Percentiles rank a stretch among this genome's conserved stretches.
These are phyloP conservation scores for Lepeophtheirus nordmannii DNA, from an alignment of 2,888 invertebrate species.

Conservation along the genomic window DNA sequence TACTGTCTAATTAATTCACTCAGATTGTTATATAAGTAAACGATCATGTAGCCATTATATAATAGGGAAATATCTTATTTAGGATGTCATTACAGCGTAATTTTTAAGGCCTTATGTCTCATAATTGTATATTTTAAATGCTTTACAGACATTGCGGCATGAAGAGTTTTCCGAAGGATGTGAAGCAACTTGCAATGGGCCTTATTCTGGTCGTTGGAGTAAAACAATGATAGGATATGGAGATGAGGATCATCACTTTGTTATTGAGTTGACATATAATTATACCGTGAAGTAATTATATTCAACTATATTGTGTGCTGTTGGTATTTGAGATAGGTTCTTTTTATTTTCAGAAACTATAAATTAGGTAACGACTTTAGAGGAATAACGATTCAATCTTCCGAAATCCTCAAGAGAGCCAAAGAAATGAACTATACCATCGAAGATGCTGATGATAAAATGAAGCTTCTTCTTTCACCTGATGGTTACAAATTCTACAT, in stretches of 20 bases:
- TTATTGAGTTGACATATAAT: conserved; percentile 90
- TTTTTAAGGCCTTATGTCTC: too few relatives aligned
- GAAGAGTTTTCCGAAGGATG: conserved; percentile 95
- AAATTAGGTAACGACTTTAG: conserved; percentile 79
- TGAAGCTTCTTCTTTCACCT: conserved; percentile 59
- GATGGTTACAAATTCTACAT: conserved; percentile 80
- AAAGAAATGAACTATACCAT: conserved; percentile 40
- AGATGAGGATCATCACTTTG: conserved; percentile 83
- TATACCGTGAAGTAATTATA: conserved; percentile 51
- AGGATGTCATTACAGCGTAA: too few relatives aligned
- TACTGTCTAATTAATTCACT: conserved; percentile 14
- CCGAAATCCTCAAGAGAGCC: conserved; percentile 57
- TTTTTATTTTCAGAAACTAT: conserved; percentile 45
- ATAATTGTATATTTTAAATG: conserved; percentile 8
- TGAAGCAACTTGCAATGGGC: conserved; percentile 60
- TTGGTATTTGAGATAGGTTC: too few relatives aligned
- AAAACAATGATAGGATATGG: conserved; percentile 99
- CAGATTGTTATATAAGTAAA: conserved; percentile 16
- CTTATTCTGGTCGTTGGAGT: conserved; percentile 93
- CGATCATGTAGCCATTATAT: neutral
- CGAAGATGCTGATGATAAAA: conserved; percentile 42
- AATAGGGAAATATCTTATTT: too few relatives aligned
- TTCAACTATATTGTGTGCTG: too few relatives aligned
- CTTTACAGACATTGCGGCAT: conserved; percentile 61
- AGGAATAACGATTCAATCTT: conserved; percentile 66